These are phyloP conservation scores for Paracentrotus lividus DNA, from an alignment of 53 echinoderm and acorn worm genomes.

Conservation along the genomic window DNA sequence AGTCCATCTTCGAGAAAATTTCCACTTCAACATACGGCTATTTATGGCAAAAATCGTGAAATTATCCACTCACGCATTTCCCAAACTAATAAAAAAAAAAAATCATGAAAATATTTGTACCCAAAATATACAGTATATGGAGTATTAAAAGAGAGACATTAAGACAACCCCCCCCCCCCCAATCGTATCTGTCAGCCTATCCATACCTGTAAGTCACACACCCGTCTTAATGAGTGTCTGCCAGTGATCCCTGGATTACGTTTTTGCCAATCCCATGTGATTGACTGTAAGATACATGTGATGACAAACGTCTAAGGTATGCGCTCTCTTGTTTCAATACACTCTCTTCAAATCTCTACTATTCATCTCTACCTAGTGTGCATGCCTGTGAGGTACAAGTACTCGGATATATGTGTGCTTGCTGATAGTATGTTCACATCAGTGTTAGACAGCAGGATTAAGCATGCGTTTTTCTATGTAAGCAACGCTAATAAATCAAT, in stretches of 20 bases:
- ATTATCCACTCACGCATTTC: too few relatives aligned
- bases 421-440: not conserved
- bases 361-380: constrained; percentile 12
- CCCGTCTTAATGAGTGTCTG: constrained; percentile 38
- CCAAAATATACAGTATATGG: too few relatives aligned
- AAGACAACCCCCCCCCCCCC: not conserved
- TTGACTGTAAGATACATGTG: constrained; percentile 23
- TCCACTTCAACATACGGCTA: too few relatives aligned
- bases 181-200: constrained; percentile 10
- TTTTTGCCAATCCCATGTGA: constrained; percentile 39
- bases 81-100: too few relatives aligned
- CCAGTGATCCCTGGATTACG: constrained; percentile 35
- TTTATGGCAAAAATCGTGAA: too few relatives aligned
- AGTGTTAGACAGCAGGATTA: constrained; percentile 1
- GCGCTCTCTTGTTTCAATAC: constrained; percentile 11
- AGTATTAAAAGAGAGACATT: not conserved
- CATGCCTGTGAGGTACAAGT: not conserved
- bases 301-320: constrained; percentile 53
- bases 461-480: not conserved
- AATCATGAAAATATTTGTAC: too few relatives aligned
- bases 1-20: too few relatives aligned
- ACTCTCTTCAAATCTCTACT: not conserved
- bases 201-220: constrained; percentile 15
- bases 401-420: not conserved
- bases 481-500: constrained; percentile 16